phyloP scores from a whole-genome alignment of 2,888 invertebrate species.

The Rotaria sp. region DNA sequence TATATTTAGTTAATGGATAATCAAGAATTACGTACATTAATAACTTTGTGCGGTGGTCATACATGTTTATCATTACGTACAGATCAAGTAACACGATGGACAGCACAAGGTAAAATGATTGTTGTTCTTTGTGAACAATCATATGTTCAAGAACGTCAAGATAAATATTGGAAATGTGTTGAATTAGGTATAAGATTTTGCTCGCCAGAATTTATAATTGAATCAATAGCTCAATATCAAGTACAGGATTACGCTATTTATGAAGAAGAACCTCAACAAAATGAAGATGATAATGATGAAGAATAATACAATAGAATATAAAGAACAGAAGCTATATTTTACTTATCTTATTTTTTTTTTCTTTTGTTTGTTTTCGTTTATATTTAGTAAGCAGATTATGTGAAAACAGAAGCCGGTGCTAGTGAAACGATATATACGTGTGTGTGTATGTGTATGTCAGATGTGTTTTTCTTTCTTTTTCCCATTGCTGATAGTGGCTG shows the following conservation, averaged over 20 bases:
- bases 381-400: constrained; percentile 24
- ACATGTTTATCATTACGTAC: not conserved
- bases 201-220: constrained; percentile 8
- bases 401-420: not conserved
- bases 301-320: not conserved
- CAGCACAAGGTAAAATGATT: constrained; percentile 25
- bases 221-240: constrained; percentile 23
- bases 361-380: not conserved
- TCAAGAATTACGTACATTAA: not conserved
- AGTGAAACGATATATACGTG: not conserved
- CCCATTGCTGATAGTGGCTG: not conserved
- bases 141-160: not conserved
- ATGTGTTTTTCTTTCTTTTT: not conserved
- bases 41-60: not conserved
- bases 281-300: not conserved
- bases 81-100: constrained; percentile 19
- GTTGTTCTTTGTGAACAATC: constrained; percentile 28
- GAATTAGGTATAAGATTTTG: constrained; percentile 23
- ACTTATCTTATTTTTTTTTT: not conserved
- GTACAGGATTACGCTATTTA: not conserved
- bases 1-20: not conserved
- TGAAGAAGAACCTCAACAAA: constrained; percentile 12
- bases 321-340: not conserved
- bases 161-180: not conserved
- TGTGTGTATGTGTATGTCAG: not conserved